phyloP scores from a whole-genome alignment of 2,113 vertebrate genomes.

The Percina caprodes region DNA sequence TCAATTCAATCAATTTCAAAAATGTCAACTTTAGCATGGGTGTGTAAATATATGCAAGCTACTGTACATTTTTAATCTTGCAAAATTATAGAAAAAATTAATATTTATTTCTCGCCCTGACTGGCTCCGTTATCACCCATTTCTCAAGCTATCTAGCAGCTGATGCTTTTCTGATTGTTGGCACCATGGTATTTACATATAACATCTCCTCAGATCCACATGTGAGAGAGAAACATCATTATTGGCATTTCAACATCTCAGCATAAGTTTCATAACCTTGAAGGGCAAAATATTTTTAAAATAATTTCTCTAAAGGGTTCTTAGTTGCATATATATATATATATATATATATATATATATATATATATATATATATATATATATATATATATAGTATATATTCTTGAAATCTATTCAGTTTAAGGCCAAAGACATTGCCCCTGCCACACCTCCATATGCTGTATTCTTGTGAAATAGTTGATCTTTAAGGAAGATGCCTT shows the following conservation, averaged over 20 bases:
- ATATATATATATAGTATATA: no score
- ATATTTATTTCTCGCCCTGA: not conserved
- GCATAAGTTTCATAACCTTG: not conserved
- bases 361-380: no score
- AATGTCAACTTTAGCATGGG: no score
- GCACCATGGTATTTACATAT: not conserved
- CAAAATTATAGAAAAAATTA: not conserved
- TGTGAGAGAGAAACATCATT: not conserved
- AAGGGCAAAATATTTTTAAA: not conserved
- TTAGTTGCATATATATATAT: not conserved
- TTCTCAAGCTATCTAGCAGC: not conserved
- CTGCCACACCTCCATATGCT: not conserved
- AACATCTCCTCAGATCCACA: not conserved
- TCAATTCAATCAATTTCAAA: no score
- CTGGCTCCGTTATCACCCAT: not conserved
- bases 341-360: no score
- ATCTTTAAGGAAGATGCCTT: conserved; percentile 7
- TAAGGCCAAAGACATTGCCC: conserved; percentile 15
- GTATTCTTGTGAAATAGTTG: conserved; percentile 11
- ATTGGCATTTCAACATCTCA: not conserved
- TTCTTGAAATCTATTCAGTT: conserved; percentile 35
- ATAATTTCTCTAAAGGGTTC: not conserved
- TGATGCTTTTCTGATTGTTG: conserved; percentile 14
- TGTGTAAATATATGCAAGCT: no score
- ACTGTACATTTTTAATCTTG: no score